Percentiles rank a stretch among this genome's conserved stretches.
These are phyloP conservation scores for Ptychadena robeensis DNA, from an alignment of 2,797 vertebrate genomes.

Conservation along the genomic window DNA sequence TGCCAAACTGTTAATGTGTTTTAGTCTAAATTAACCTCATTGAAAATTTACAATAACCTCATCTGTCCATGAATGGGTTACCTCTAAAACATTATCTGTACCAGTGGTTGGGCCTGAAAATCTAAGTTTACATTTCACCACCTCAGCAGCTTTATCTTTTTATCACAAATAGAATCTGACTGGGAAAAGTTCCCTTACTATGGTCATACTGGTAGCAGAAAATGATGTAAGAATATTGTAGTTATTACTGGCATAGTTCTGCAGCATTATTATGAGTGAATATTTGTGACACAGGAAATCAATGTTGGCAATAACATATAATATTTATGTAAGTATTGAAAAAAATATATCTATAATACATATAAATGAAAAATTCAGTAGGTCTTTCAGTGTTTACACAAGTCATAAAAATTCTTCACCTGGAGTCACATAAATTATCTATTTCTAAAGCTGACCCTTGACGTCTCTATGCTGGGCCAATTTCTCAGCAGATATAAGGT, in stretches of 20 bases:
- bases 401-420: too few species aligned
- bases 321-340: too few species aligned
- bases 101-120: not conserved
- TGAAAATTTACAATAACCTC: too few species aligned
- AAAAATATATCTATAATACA: too few species aligned
- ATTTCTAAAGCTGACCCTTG: too few species aligned
- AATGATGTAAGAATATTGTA: not conserved
- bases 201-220: conserved; percentile 33
- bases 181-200: conserved; percentile 1
- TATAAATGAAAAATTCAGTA: too few species aligned
- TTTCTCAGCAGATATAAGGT: too few species aligned
- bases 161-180: conserved; percentile 16
- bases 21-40: not conserved
- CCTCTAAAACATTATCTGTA: not conserved
- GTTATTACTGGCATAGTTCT: not conserved
- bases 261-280: not conserved
- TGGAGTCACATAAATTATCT: too few species aligned
- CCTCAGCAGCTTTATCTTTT: conserved; percentile 37
- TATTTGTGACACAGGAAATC: not conserved
- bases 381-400: too few species aligned
- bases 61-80: conserved; percentile 22
- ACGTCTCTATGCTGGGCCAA: too few species aligned
- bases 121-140: conserved; percentile 30
- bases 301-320: not conserved
- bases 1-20: too few species aligned